Evolutionary conservation across 2,113 vertebrate species (phyloP).

Genomic region (Mesembrinibis cayennensis): DNA sequence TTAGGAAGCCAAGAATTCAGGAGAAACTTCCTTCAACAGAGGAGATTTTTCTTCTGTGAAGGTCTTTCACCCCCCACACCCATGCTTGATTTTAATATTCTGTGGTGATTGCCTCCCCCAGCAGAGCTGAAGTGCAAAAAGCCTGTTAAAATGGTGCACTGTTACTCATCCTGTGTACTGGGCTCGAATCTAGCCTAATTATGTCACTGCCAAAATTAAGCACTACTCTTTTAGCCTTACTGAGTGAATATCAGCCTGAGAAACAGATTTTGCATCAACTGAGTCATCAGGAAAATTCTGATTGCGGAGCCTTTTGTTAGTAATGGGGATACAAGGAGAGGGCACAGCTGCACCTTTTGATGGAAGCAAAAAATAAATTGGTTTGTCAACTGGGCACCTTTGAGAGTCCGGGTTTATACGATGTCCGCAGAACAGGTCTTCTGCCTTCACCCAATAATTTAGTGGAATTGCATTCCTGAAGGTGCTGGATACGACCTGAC

Average conservation of each 20-base stretch:
- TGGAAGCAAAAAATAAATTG: neutral
- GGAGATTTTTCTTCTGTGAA: neutral
- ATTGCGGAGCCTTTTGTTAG: neutral
- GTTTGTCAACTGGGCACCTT: neutral
- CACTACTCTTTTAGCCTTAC: slow-evolving; percentile 21
- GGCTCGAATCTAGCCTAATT: slow-evolving; percentile 1
- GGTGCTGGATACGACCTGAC: neutral
- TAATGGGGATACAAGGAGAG: neutral
- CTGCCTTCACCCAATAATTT: neutral
- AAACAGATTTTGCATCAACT: slow-evolving; percentile 9
- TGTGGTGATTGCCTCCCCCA: neutral
- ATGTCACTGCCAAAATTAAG: slow-evolving; percentile 45
- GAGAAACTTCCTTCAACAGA: neutral
- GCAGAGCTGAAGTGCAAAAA: neutral
- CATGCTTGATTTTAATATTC: neutral
- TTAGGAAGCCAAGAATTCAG: neutral
- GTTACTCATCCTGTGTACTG: slow-evolving; percentile 36
- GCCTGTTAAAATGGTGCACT: neutral
- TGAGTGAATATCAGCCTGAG: neutral
- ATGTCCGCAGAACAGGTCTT: neutral
- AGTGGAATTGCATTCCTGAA: neutral
- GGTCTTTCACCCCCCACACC: neutral
- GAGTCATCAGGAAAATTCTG: slow-evolving; percentile 48
- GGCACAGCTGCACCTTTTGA: slow-evolving; percentile 11
- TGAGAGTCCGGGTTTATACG: neutral